These are phyloP conservation scores for Drymodes brunneopygia DNA, from an alignment of 2,113 vertebrate genomes.

Conservation along the genomic window DNA sequence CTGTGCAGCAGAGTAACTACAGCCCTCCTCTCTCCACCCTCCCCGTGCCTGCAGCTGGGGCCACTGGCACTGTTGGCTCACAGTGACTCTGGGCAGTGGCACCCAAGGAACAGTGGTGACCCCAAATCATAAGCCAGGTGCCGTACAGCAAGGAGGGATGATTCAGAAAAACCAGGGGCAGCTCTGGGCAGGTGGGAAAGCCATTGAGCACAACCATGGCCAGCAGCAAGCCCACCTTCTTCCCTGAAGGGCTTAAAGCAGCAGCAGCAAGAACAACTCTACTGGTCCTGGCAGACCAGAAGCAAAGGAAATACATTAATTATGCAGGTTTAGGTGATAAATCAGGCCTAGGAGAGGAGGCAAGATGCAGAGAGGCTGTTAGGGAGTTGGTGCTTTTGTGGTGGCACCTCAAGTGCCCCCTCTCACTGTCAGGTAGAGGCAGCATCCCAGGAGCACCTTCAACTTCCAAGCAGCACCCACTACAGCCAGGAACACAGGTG, in stretches of 20 bases:
- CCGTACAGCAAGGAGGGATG: neutral
- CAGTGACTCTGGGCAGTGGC: accelerated
- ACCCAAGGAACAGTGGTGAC: neutral
- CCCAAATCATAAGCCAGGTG: accelerated
- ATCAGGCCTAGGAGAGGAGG: neutral
- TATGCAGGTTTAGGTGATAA: neutral
- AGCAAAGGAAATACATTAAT: neutral
- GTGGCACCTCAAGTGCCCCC: neutral
- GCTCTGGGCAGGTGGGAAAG: neutral
- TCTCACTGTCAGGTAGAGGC: neutral
- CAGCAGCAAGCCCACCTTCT: neutral
- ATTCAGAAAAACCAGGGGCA: neutral
- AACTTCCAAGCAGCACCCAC: neutral
- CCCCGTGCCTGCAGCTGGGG: neutral
- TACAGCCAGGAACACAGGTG: accelerated
- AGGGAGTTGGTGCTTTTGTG: too few relatives aligned
- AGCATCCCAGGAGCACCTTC: neutral
- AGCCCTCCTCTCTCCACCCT: neutral
- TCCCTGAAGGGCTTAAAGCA: neutral
- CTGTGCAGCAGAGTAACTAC: accelerated
- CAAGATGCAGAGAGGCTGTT: neutral
- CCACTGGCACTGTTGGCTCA: accelerated
- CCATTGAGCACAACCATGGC: accelerated
- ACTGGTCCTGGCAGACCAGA: neutral
- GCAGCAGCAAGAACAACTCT: neutral